Evolutionary conservation across 2,113 vertebrate genomes (phyloP).

Genomic region (Daboia siamensis): DNA sequence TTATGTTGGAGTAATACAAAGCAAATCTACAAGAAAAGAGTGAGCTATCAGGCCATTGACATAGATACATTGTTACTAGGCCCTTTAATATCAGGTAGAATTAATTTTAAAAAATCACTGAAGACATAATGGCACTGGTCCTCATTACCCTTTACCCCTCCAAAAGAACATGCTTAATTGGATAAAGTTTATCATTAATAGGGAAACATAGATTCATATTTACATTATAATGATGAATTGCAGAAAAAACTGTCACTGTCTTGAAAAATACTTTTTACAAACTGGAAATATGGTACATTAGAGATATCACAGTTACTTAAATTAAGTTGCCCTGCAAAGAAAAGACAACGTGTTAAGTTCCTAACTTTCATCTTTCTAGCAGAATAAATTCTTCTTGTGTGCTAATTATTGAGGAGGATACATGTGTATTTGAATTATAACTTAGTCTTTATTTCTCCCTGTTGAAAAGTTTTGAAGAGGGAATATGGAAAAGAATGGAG

Average conservation of each 20-base stretch:
- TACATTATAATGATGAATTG: conserved; percentile 40
- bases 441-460: too few relatives aligned
- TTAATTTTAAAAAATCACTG: conserved; percentile 58
- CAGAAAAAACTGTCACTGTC: background rate
- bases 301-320: conserved; percentile 42
- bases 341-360: conserved; percentile 6
- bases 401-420: background rate
- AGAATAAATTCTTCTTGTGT: background rate
- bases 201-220: conserved; percentile 35
- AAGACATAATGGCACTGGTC: conserved; percentile 48
- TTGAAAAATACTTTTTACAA: background rate
- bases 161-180: conserved; percentile 37
- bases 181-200: conserved; percentile 38
- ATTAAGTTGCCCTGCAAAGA: conserved; percentile 43
- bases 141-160: conserved; percentile 34
- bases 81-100: conserved; percentile 45
- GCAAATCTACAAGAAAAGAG: conserved; percentile 24
- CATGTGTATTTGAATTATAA: background rate
- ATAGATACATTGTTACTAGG: conserved; percentile 42
- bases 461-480: background rate
- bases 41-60: conserved; percentile 22
- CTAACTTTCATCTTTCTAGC: background rate
- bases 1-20: conserved; percentile 20
- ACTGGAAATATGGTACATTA: conserved; percentile 31
- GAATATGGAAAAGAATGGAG: background rate